phyloP scores from a whole-genome alignment of 2,113 vertebrate genomes.

The Myotis lucifugus region DNA sequence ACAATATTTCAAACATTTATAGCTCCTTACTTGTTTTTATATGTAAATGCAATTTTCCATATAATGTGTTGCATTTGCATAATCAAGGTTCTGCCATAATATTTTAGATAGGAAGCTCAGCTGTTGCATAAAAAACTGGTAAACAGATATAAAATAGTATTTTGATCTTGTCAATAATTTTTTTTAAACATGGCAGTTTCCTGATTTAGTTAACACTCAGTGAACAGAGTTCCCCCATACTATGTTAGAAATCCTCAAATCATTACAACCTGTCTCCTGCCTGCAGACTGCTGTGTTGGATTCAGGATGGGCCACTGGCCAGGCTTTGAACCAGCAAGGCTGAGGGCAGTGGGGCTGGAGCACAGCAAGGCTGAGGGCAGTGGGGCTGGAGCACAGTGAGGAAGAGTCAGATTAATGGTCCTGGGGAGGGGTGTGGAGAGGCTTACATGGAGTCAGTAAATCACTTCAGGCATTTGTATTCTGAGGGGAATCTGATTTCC shows the following conservation, averaged over 20 bases:
- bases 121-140: conserved; percentile 29
- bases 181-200: background rate
- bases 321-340: background rate
- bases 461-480: background rate
- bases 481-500: background rate
- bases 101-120: conserved; percentile 37
- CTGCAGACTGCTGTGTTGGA: background rate
- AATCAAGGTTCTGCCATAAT: conserved; percentile 41
- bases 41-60: conserved; percentile 53
- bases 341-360: background rate
- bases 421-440: background rate
- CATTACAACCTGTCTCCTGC: background rate
- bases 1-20: conserved; percentile 49
- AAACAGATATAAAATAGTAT: conserved; percentile 23
- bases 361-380: background rate
- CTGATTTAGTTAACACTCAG: background rate
- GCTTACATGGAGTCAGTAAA: background rate
- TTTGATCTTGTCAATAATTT: conserved; percentile 38
- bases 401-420: background rate
- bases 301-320: background rate
- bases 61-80: conserved; percentile 50
- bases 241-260: background rate
- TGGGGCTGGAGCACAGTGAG: background rate
- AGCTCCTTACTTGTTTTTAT: conserved; percentile 53
- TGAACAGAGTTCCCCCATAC: background rate